Evolutionary conservation across 2,797 vertebrate species (phyloP).

Genomic region (Molossus alvarezi): DNA sequence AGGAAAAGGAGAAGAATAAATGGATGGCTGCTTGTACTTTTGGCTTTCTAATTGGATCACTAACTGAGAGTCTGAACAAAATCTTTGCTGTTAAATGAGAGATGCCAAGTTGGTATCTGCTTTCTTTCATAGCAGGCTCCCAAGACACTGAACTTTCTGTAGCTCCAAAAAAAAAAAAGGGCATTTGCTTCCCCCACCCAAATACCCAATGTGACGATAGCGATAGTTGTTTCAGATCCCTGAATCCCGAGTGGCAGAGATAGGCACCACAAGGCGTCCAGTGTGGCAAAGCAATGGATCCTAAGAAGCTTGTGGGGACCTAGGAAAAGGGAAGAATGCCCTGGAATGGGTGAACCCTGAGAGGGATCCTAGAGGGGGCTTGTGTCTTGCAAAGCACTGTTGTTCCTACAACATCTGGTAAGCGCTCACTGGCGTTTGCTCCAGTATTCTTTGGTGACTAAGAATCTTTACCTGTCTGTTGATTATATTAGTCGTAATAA

Average conservation of each 20-base stretch:
- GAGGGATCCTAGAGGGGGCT: background rate
- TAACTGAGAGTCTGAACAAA: background rate
- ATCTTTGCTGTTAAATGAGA: background rate
- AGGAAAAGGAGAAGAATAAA: background rate
- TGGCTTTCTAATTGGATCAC: background rate
- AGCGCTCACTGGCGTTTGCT: background rate
- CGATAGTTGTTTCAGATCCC: background rate
- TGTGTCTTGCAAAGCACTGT: background rate
- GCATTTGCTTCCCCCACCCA: background rate
- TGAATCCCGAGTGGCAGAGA: background rate
- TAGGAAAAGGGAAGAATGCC: background rate
- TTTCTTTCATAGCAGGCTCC: background rate
- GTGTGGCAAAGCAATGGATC: background rate
- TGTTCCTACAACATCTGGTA: background rate
- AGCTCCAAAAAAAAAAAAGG: background rate
- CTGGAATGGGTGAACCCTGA: background rate
- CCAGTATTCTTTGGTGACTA: background rate
- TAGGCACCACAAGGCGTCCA: background rate
- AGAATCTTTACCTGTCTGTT: background rate
- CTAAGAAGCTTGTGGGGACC: background rate
- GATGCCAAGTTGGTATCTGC: background rate
- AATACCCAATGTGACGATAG: background rate
- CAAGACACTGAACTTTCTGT: background rate
- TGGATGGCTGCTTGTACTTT: background rate
- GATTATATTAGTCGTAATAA: background rate